Conservation (phyloP, 2,113 vertebrate genomes). For the Myrmophylax atrothorax region DNA sequence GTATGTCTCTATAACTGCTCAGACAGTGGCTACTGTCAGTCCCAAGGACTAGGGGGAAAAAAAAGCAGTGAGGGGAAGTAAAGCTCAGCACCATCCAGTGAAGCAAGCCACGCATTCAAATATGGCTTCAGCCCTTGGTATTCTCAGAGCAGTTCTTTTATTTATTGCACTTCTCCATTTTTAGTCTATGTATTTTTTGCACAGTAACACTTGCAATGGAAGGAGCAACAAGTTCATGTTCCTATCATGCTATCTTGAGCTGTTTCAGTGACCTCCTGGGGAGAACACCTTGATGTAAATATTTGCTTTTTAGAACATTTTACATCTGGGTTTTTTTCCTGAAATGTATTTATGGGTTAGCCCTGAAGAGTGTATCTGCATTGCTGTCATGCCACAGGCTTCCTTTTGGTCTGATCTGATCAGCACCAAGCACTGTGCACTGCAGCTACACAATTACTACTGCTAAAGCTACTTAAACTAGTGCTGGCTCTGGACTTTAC, state of each 20-base stretch:
- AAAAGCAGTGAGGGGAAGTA: accelerated
- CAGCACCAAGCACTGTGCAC: neutral
- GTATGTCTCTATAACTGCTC: neutral
- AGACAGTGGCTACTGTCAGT: neutral
- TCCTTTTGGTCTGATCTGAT: neutral
- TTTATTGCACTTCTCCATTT: neutral
- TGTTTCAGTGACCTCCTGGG: neutral
- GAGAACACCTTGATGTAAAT: neutral
- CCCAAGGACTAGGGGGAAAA: neutral
- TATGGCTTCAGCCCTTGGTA: neutral
- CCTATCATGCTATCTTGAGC: neutral
- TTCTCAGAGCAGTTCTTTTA: neutral
- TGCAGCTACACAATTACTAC: neutral
- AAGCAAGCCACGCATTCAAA: neutral
- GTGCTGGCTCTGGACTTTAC: neutral
- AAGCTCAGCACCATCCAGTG: neutral
- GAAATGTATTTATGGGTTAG: neutral
- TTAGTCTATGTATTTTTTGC: neutral
- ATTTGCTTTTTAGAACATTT: neutral
- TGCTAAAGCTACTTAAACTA: neutral
- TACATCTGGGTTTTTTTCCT: neutral
- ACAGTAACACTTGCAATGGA: neutral
- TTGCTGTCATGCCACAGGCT: neutral
- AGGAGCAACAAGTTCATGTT: neutral
- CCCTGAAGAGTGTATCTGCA: neutral